Conservation (phyloP, 1,140 invertebrate species). For the Drosophila repleta region DNA sequence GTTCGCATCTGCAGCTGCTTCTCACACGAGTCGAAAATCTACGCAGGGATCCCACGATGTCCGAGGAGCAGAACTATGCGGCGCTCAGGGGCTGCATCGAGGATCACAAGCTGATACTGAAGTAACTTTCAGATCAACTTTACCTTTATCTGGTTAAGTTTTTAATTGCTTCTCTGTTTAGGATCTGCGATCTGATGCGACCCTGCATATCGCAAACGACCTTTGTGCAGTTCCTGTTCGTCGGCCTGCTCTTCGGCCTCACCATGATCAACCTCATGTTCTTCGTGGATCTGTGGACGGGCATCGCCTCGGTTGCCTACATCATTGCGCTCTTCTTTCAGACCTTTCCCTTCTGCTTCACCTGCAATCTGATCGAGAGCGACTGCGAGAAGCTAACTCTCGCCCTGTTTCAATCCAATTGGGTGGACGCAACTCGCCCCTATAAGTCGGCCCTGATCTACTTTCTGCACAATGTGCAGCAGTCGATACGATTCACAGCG, state of each 20-base stretch:
- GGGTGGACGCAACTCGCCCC: constrained; percentile 27
- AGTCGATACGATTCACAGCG: constrained; percentile 45
- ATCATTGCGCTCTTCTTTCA: constrained; percentile 28
- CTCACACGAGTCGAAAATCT: constrained; percentile 25
- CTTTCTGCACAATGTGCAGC: constrained; percentile 44
- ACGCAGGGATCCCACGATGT: constrained; percentile 25
- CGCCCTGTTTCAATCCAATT: constrained; percentile 52
- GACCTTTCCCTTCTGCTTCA: constrained; percentile 60
- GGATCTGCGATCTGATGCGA: constrained; percentile 33
- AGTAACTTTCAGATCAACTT: constrained; percentile 25
- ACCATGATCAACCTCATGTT: constrained; percentile 54
- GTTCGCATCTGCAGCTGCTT: constrained; percentile 39
- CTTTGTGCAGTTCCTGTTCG: constrained; percentile 49
- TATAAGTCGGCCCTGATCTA: constrained; percentile 33
- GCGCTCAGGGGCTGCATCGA: constrained; percentile 48
- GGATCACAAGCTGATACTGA: constrained; percentile 43
- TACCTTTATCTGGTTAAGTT: background rate
- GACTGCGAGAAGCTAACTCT: constrained; percentile 42
- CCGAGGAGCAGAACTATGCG: constrained; percentile 18
- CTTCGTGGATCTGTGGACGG: constrained; percentile 37
- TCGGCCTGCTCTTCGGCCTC: constrained; percentile 44
- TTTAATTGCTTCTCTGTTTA: background rate
- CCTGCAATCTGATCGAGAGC: constrained; percentile 42
- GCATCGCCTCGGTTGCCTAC: constrained; percentile 26
- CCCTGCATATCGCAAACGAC: constrained; percentile 28